These are phyloP conservation scores for Australoheros facetus DNA, from an alignment of 2,797 vertebrate genomes.

Conservation along the genomic window DNA sequence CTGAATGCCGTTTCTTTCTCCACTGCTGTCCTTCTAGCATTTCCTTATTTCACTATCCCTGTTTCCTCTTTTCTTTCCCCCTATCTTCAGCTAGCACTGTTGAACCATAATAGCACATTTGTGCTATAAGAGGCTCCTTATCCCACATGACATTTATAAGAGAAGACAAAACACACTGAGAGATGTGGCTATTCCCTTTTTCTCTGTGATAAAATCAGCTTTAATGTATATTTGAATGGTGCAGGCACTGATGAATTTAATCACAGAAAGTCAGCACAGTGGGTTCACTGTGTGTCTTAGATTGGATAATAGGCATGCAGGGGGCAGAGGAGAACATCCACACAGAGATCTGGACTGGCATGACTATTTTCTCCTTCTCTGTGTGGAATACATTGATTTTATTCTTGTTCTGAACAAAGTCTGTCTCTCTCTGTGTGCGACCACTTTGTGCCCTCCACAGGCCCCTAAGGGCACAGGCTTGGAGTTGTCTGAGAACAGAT, in stretches of 20 bases:
- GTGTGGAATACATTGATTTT: slow-evolving; percentile 64
- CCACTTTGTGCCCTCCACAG: slow-evolving; percentile 33
- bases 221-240: slow-evolving; percentile 9
- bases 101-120: background rate
- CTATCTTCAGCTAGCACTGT: background rate
- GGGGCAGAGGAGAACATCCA: slow-evolving; percentile 13
- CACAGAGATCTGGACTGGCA: slow-evolving; percentile 14
- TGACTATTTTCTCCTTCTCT: slow-evolving; percentile 37
- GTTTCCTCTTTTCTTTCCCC: background rate
- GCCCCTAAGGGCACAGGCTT: slow-evolving; percentile 25
- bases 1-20: background rate
- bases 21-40: background rate
- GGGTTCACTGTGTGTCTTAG: slow-evolving; percentile 33
- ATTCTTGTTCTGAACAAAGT: slow-evolving; percentile 32
- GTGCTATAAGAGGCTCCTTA: background rate
- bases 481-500: slow-evolving; percentile 28
- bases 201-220: background rate
- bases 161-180: background rate
- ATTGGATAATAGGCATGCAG: slow-evolving; percentile 55
- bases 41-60: background rate
- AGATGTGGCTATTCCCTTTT: background rate
- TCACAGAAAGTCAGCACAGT: slow-evolving; percentile 15
- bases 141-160: background rate
- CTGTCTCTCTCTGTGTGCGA: slow-evolving; percentile 23
- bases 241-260: slow-evolving; percentile 26